Evolutionary conservation across 2,797 vertebrate species (phyloP).

Genomic region (Schizopygopsis malacanthus): DNA sequence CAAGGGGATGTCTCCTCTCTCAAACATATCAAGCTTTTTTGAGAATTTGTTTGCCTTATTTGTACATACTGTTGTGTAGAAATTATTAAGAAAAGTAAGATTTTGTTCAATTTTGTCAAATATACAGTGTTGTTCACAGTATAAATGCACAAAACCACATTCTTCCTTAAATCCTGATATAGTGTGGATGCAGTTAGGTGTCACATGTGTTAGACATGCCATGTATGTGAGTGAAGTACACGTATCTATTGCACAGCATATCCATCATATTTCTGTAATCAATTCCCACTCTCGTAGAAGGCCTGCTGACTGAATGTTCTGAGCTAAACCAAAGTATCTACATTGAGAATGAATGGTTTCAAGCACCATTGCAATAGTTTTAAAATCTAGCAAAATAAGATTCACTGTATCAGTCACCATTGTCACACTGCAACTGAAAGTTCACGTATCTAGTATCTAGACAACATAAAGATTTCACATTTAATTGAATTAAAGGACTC

Average conservation of each 20-base stretch:
- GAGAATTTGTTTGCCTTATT: slow-evolving; percentile 51
- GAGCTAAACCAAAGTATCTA: not conserved
- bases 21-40: slow-evolving; percentile 1
- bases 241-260: not conserved
- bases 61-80: slow-evolving; percentile 26
- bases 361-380: not conserved
- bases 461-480: not conserved
- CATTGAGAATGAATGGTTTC: not conserved
- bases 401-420: not conserved
- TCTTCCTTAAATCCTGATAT: not conserved
- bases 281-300: not conserved
- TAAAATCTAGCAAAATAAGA: not conserved
- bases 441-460: not conserved
- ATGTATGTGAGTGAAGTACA: not conserved
- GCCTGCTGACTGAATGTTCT: not conserved
- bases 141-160: not conserved
- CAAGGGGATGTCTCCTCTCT: slow-evolving; percentile 11
- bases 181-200: not conserved
- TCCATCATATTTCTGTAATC: not conserved
- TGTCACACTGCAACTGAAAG: not conserved
- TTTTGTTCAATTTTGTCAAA: slow-evolving; percentile 6
- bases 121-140: slow-evolving; percentile 10
- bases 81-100: slow-evolving; percentile 29
- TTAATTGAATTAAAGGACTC: not conserved
- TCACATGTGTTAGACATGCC: not conserved